A percentile compares a stretch with the other conserved stretches of the same genome.
phyloP scores from a whole-genome alignment of 1,140 invertebrate species.

The Hyposmocoma kahamanoa region DNA sequence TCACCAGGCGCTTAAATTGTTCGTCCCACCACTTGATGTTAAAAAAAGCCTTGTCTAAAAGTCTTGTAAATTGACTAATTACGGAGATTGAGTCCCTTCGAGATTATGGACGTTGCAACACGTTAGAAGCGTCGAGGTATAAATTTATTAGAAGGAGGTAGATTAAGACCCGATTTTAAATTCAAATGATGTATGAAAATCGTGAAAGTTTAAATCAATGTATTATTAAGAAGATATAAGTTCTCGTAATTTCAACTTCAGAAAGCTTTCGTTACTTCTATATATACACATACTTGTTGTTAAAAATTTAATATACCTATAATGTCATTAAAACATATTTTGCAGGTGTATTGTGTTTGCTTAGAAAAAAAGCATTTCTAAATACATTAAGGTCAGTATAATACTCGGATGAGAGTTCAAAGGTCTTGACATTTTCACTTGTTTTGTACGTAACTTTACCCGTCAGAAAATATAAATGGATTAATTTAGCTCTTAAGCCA shows the following conservation, averaged over 20 bases:
- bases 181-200: no score
- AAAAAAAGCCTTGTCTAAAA: no score
- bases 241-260: background rate
- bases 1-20: no score
- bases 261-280: background rate
- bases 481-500: background rate
- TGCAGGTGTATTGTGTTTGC: background rate
- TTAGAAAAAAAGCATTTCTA: background rate
- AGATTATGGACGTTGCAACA: no score
- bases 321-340: no score
- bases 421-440: constrained; percentile 5
- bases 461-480: background rate
- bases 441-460: background rate
- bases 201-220: no score
- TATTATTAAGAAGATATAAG: background rate
- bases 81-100: no score
- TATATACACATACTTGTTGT: background rate
- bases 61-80: no score
- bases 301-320: background rate
- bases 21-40: no score
- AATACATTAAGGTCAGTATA: background rate
- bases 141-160: no score
- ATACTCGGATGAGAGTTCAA: constrained; percentile 27
- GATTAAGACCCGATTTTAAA: no score
- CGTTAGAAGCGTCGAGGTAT: no score